Conservation (phyloP, 1,140 invertebrate species). For the Cyphomyrmex costatus region DNA sequence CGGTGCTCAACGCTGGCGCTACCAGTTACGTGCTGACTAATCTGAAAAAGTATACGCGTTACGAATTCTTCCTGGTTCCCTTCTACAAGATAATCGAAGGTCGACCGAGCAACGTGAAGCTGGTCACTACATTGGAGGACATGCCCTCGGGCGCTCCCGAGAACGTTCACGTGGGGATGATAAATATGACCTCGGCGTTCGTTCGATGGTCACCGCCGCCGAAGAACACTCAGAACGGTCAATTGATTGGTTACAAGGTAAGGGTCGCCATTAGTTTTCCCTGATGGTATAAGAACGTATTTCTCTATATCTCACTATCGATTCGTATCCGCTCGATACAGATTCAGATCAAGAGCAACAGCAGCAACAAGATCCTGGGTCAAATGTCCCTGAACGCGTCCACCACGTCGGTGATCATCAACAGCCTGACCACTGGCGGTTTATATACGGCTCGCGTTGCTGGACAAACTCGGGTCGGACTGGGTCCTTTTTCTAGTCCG, state of each 20-base stretch:
- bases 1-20: conserved; percentile 89
- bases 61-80: conserved; percentile 96
- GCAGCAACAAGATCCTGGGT: conserved; percentile 89
- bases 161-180: conserved; percentile 93
- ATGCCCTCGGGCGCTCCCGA: conserved; percentile 92
- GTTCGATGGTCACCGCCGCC: conserved; percentile 94
- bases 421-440: conserved; percentile 91
- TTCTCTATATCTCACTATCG: background rate
- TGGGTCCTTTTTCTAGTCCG: conserved; percentile 90
- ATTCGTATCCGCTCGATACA: conserved; percentile 79
- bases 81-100: conserved; percentile 95
- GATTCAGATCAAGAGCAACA: conserved; percentile 90
- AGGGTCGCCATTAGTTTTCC: background rate
- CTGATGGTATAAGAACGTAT: background rate
- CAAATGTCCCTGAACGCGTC: conserved; percentile 92
- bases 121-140: conserved; percentile 91
- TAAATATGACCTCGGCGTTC: conserved; percentile 93
- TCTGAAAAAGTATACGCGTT: conserved; percentile 94
- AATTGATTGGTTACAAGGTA: conserved; percentile 94
- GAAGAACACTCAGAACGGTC: conserved; percentile 92
- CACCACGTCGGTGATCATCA: conserved; percentile 90
- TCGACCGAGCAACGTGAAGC: conserved; percentile 92
- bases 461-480: conserved; percentile 90
- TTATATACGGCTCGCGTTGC: conserved; percentile 92
- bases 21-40: conserved; percentile 91